Evolutionary conservation across 2,113 vertebrate species (phyloP), one percentile per base, ranked within the genome.

Genomic region (Fulica atra): DNA sequence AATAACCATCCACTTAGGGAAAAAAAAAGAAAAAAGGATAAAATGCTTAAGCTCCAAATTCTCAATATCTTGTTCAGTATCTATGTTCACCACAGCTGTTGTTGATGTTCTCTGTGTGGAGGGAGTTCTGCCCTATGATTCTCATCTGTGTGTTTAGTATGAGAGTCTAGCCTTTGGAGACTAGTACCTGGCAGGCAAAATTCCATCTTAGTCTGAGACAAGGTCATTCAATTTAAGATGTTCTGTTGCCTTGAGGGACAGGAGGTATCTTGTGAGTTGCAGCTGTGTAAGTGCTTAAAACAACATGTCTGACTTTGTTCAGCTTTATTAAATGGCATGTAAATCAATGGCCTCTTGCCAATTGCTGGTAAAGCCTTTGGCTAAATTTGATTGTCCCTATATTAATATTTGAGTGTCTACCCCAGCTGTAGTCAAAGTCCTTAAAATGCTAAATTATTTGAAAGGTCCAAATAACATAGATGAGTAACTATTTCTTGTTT

Each of bases 241-340:
- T 72, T 66, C 8, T 14, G 13, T 16, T 89, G 86, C 59, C 36
- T 81, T 65, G 53, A 69, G 86, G 50, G 31, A 83, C 1, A 7
- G 60, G 79, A 86, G 35, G 18, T 89, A 40, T 13, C 57, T 94
- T 82, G 31, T 42, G 57, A 84, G 68, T 72, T 94, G 80, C 28
- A 77, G 54, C 20, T 89, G 86, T 94, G 7, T 68, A 81, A 90
- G 57, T 89, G 50, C 80, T 86, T 96, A 46, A 86, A 94, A 79
- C 29, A 48, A 4, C 64, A 48, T 72, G 46, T 78, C 33, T 63
- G 53, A 40, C 38, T 74, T 53, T 72, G 35, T 94, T 73, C 53
- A 71, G 59, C 42, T 91, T 78, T 76, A 35, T 69, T 72, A 90
- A 93, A 38, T 64, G 57, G 23, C 18, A 14, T 63, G 63, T 66